These are phyloP conservation scores for Garra rufa DNA, from an alignment of 2,113 vertebrate genomes.

Conservation along the genomic window DNA sequence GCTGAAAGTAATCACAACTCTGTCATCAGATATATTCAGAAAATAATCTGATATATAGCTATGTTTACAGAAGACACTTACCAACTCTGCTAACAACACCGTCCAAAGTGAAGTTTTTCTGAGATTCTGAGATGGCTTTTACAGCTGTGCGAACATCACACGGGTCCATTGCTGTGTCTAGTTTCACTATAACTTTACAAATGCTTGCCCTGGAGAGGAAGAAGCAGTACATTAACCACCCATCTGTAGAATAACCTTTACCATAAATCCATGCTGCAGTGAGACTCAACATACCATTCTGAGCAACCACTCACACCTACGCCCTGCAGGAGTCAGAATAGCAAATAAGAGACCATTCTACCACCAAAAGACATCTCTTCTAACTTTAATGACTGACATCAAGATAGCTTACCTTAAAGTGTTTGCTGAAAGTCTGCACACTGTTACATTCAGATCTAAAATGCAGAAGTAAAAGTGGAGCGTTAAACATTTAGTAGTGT, in stretches of 20 bases:
- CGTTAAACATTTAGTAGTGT: no score
- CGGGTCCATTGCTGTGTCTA: slow-evolving; percentile 40
- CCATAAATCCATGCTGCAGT: background rate
- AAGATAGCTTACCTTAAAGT: slow-evolving; percentile 8
- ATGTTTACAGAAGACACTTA: slow-evolving; percentile 50
- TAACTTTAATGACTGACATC: background rate
- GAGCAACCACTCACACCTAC: no score
- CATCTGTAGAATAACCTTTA: background rate
- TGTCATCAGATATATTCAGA: background rate
- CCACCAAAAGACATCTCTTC: background rate
- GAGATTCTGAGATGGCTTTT: slow-evolving; percentile 11
- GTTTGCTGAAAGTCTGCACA: background rate
- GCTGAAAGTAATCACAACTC: background rate
- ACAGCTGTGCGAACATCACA: slow-evolving; percentile 58
- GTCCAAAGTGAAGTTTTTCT: background rate
- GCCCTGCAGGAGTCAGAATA: background rate
- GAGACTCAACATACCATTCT: no score
- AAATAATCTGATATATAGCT: background rate
- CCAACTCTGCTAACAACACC: slow-evolving; percentile 63
- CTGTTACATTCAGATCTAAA: background rate
- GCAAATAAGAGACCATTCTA: no score
- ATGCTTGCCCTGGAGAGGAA: slow-evolving; percentile 21
- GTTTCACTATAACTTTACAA: slow-evolving; percentile 61
- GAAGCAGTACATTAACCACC: slow-evolving; percentile 3
- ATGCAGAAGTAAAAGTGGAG: no score